Percentiles rank a stretch among this genome's conserved stretches.
Conservation (phyloP, 2,113 vertebrate genomes). For the Lanius collurio region DNA sequence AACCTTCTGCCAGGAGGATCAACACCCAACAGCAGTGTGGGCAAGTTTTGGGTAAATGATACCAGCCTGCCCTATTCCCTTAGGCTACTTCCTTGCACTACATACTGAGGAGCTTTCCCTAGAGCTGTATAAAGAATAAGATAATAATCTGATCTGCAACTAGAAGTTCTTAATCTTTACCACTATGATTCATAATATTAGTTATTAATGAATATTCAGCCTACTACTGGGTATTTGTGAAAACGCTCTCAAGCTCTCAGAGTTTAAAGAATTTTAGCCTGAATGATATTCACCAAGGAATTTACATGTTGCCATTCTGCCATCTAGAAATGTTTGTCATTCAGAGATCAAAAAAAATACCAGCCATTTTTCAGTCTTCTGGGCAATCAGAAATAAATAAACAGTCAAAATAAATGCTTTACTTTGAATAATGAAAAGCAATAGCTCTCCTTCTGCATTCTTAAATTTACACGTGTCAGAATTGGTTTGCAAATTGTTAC, state of each 20-base stretch:
- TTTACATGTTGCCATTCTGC: neutral
- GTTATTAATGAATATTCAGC: neutral
- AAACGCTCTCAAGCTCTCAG: neutral
- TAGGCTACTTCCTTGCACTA: neutral
- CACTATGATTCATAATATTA: neutral
- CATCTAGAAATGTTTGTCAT: neutral
- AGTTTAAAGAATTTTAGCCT: neutral
- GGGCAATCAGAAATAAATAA: neutral
- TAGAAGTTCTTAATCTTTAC: neutral
- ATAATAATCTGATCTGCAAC: conserved; percentile 9
- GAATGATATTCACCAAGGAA: neutral
- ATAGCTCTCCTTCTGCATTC: neutral
- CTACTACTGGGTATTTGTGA: neutral
- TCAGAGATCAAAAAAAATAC: neutral
- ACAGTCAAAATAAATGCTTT: neutral
- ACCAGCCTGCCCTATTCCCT: neutral
- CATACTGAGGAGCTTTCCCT: neutral
- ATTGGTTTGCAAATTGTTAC: neutral
- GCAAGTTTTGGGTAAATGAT: neutral
- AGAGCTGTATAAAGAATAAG: conserved; percentile 5
- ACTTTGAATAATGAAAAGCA: neutral
- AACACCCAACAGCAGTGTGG: neutral
- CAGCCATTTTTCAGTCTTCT: neutral
- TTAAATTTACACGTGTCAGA: neutral
- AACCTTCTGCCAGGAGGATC: neutral